These are phyloP conservation scores for Epinotia ramella DNA, from an alignment of 2,888 invertebrate species.

Conservation along the genomic window DNA sequence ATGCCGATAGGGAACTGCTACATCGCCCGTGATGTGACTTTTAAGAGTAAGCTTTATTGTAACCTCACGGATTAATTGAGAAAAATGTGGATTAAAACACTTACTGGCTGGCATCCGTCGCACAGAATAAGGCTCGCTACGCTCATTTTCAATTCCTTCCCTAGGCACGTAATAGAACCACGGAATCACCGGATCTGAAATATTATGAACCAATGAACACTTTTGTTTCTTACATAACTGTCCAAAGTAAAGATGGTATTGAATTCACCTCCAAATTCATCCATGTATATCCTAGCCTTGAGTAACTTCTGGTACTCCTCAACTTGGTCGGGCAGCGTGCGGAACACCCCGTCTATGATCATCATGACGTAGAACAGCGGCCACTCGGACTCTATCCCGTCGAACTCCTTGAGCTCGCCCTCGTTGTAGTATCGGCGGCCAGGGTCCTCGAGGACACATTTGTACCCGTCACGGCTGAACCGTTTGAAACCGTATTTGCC, in stretches of 20 bases:
- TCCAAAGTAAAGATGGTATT: neutral
- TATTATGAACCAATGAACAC: constrained; percentile 35
- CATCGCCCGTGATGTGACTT: neutral
- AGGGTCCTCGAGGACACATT: constrained; percentile 94
- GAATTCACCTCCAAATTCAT: constrained; percentile 90
- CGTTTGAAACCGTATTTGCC: constrained; percentile 97
- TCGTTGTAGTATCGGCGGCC: constrained; percentile 92
- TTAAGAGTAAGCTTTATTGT: neutral
- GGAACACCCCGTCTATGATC: constrained; percentile 98
- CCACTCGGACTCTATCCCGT: constrained; percentile 99
- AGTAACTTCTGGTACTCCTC: constrained; percentile 95
- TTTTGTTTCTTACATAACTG: neutral
- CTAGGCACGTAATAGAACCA: constrained; percentile 96
- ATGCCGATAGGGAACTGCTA: neutral
- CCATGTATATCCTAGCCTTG: constrained; percentile 92
- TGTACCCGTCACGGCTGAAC: constrained; percentile 97
- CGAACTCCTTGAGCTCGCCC: constrained; percentile 97
- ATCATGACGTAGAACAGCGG: constrained; percentile 98
- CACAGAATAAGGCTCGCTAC: constrained; percentile 88
- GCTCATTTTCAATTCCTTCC: constrained; percentile 90
- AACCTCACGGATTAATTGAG: neutral
- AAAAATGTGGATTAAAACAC: constrained; percentile 48
- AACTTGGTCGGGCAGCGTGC: constrained; percentile 94
- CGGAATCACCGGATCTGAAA: constrained; percentile 95
- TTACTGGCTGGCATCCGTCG: constrained; percentile 87